Evolutionary conservation across 2,113 vertebrate species (phyloP).

Genomic region (Leucoraja erinaceus): DNA sequence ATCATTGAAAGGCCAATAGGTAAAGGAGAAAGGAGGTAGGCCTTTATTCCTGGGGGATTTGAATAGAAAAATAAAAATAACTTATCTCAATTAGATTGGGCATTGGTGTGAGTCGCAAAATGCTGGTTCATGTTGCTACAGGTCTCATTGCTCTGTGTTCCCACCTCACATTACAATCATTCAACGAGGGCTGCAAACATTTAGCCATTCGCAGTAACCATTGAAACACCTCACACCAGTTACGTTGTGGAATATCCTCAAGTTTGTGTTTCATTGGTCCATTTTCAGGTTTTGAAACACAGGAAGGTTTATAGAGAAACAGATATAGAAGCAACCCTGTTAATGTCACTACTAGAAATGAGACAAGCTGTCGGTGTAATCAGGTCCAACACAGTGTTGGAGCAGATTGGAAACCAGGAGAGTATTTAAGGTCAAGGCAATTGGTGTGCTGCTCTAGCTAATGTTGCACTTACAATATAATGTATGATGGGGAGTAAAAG

Average conservation of each 20-base stretch:
- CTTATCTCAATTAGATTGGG: too few relatives aligned
- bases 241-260: background rate
- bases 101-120: too few relatives aligned
- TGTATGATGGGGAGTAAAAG: background rate
- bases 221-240: background rate
- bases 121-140: background rate
- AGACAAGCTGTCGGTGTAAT: background rate
- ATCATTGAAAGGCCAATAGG: too few relatives aligned
- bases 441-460: background rate
- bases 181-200: background rate
- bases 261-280: background rate
- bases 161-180: background rate
- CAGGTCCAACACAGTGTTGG: background rate
- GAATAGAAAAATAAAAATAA: too few relatives aligned
- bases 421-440: background rate
- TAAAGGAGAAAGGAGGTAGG: too few relatives aligned
- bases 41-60: too few relatives aligned
- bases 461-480: background rate
- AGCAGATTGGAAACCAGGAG: background rate
- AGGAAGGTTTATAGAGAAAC: background rate
- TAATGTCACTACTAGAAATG: background rate
- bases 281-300: background rate
- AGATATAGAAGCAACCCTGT: background rate
- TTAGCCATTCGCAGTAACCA: background rate
- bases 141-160: background rate